These are phyloP conservation scores for Eupeodes corollae DNA, from an alignment of 1,140 invertebrate genomes.

Conservation along the genomic window DNA sequence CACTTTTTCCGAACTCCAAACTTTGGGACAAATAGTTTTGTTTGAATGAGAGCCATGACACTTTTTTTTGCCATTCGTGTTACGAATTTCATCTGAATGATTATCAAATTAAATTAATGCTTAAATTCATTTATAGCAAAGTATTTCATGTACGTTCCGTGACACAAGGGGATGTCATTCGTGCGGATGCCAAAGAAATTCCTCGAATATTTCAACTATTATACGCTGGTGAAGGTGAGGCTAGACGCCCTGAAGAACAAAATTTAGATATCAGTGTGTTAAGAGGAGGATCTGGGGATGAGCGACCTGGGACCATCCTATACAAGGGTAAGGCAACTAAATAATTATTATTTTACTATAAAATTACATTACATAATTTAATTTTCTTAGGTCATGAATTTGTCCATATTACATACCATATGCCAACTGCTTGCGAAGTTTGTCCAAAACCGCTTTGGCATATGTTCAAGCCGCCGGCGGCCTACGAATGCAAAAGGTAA, in stretches of 20 bases:
- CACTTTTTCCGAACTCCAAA: neutral
- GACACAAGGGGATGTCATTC: slow-evolving; percentile 95
- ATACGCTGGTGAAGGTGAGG: slow-evolving; percentile 89
- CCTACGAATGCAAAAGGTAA: slow-evolving; percentile 87
- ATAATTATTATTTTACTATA: neutral
- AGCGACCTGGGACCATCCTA: slow-evolving; percentile 60
- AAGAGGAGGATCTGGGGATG: slow-evolving; percentile 47
- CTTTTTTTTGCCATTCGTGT: too few relatives aligned
- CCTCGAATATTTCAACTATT: slow-evolving; percentile 96
- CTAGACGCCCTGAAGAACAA: slow-evolving; percentile 66
- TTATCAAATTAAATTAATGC: neutral
- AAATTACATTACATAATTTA: neutral
- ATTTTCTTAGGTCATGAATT: slow-evolving; percentile 74
- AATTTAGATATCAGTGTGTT: slow-evolving; percentile 38
- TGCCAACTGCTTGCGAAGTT: slow-evolving; percentile 94
- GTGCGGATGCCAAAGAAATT: slow-evolving; percentile 97
- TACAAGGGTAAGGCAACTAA: slow-evolving; percentile 53
- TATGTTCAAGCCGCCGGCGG: slow-evolving; percentile 91
- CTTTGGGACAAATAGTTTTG: too few relatives aligned
- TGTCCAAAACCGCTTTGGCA: slow-evolving; percentile 95
- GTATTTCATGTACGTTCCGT: slow-evolving; percentile 97
- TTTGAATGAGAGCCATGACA: too few relatives aligned
- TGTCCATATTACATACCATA: slow-evolving; percentile 90
- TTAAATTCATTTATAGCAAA: slow-evolving; percentile 59
- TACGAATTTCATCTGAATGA: neutral